phyloP scores from a whole-genome alignment of 1,140 invertebrate species.

The Rhyacophila brunnea region DNA sequence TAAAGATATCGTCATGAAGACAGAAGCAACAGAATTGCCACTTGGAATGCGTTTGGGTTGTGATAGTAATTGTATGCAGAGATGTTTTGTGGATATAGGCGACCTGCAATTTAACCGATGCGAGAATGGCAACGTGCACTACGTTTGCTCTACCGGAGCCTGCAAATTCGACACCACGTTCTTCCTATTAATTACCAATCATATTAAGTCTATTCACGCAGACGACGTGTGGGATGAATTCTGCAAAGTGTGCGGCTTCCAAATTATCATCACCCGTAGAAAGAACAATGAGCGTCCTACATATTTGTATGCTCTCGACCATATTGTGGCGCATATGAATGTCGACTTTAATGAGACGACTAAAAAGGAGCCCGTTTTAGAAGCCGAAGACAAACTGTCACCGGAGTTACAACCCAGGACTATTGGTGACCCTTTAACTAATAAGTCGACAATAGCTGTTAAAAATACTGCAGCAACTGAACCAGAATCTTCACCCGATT shows the following conservation, averaged over 20 bases:
- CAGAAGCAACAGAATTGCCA: no score
- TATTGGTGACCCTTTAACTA: constrained; percentile 3
- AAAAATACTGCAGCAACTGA: not conserved
- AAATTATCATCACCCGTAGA: no score
- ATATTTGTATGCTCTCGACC: constrained; percentile 8
- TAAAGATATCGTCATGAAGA: no score
- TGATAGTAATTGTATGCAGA: not conserved
- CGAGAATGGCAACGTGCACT: not conserved
- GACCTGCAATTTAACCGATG: constrained; percentile 3
- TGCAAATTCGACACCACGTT: constrained; percentile 5
- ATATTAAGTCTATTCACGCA: constrained; percentile 11
- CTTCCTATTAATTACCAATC: constrained; percentile 15
- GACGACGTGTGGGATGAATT: constrained; percentile 24
- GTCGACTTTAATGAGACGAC: not conserved
- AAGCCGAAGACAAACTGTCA: not conserved
- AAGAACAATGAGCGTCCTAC: not conserved
- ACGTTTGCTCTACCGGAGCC: constrained; percentile 17
- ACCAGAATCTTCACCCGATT: not conserved
- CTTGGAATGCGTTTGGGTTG: not conserved
- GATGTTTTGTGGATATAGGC: constrained; percentile 8
- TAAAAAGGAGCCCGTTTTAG: not conserved
- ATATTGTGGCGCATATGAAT: constrained; percentile 13
- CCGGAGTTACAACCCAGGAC: constrained; percentile 20
- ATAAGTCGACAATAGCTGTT: not conserved
- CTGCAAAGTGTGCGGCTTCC: constrained; percentile 17